A percentile compares a stretch with the other conserved stretches of the same genome.
phyloP scores from a whole-genome alignment of 2,797 vertebrate genomes.

The Sebastes diploproa region DNA sequence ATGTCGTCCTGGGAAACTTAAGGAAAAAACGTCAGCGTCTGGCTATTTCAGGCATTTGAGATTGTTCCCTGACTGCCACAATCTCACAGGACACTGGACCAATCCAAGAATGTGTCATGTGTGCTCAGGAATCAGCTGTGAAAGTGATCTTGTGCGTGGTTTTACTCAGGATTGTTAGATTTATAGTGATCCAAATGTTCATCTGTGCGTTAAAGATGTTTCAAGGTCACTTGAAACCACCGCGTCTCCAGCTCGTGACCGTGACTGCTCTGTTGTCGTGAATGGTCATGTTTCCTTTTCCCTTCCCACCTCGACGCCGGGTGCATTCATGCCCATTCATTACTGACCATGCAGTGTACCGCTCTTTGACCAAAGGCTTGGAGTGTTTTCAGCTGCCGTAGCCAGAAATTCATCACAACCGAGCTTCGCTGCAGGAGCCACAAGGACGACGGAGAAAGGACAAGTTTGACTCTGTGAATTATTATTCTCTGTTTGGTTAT shows the following conservation, averaged over 20 bases:
- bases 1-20: conserved; percentile 11
- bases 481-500: not conserved
- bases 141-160: not conserved
- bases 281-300: not conserved
- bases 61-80: conserved; percentile 24
- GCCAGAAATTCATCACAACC: conserved; percentile 10
- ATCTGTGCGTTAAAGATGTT: not conserved
- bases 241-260: not conserved
- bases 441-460: not conserved
- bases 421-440: not conserved
- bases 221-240: not conserved
- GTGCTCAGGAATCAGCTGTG: not conserved
- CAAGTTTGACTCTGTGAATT: not conserved
- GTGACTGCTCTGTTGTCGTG: not conserved
- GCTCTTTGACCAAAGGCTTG: not conserved
- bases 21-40: conserved; percentile 22
- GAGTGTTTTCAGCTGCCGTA: not conserved
- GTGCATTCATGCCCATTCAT: not conserved
- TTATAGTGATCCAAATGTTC: not conserved
- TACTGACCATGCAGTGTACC: conserved; percentile 1
- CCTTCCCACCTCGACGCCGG: not conserved
- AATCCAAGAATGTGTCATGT: not conserved
- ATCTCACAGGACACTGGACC: conserved; percentile 18
- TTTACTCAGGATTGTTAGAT: not conserved
- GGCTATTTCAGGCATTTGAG: conserved; percentile 19